A percentile compares a stretch with the other conserved stretches of the same genome.
These are phyloP conservation scores for Cancer borealis DNA, from an alignment of 2,888 invertebrate species.

Conservation along the genomic window DNA sequence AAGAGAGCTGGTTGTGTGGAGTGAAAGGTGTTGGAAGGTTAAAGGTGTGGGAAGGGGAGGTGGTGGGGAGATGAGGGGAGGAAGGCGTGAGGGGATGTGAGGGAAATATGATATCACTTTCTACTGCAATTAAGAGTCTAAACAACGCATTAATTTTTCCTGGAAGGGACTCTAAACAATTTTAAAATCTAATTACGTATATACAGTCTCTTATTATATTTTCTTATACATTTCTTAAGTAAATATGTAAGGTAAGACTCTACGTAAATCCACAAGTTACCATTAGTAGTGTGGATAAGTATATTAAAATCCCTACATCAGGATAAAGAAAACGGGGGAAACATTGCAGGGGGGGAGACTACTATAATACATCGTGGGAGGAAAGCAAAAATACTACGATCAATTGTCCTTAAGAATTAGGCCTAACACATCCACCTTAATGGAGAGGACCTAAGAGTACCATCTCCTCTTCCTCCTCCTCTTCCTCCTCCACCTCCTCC, in stretches of 20 bases:
- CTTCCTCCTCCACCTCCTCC: conserved; percentile 14
- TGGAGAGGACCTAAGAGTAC: conserved; percentile 47
- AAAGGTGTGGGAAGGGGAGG: background rate
- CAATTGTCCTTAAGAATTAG: conserved; percentile 48
- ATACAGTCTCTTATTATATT: background rate
- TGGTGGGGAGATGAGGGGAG: background rate
- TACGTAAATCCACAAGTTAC: no score
- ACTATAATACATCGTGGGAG: background rate
- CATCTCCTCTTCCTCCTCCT: conserved; percentile 37
- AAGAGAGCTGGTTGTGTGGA: background rate
- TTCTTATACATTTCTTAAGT: background rate
- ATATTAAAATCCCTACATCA: background rate
- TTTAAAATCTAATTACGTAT: background rate
- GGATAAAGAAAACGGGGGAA: background rate
- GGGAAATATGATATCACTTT: background rate
- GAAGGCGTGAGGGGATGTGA: background rate
- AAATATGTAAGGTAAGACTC: background rate
- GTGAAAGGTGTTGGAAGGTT: background rate
- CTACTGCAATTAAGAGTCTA: background rate
- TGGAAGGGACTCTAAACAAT: background rate
- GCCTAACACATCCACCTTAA: conserved; percentile 55
- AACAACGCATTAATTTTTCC: background rate
- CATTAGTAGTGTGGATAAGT: no score
- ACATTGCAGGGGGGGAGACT: background rate
- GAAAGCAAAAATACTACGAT: conserved; percentile 43